phyloP scores from a whole-genome alignment of 1,140 invertebrate genomes.

The Caenorhabditis latens region DNA sequence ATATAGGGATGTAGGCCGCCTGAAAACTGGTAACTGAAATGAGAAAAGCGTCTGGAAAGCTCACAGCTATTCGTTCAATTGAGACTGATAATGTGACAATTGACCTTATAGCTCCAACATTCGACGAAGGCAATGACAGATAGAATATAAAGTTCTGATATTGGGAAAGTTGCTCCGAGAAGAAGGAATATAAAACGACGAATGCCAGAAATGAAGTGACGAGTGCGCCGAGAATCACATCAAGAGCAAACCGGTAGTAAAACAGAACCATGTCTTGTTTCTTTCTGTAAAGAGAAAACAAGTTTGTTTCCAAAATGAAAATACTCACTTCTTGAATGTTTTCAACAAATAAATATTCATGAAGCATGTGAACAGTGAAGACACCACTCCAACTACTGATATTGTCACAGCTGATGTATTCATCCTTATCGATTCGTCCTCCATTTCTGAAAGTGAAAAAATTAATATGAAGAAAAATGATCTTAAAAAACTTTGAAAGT shows the following conservation, averaged over 20 bases:
- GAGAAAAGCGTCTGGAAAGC: background rate
- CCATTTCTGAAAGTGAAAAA: background rate
- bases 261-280: constrained; percentile 5
- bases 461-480: too few species aligned
- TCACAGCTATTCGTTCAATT: background rate
- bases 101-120: background rate
- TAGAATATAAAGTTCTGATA: constrained; percentile 11
- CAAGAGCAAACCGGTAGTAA: background rate
- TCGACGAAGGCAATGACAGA: background rate
- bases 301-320: background rate
- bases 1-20: background rate
- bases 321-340: background rate
- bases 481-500: too few species aligned
- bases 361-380: background rate
- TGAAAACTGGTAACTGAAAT: background rate
- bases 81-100: background rate
- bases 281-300: background rate
- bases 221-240: background rate
- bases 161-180: background rate
- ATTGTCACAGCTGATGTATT: constrained; percentile 6
- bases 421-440: background rate
- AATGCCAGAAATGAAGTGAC: background rate
- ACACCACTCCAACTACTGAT: background rate
- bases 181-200: background rate
- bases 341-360: background rate